Evolutionary conservation across 2,113 vertebrate genomes (phyloP), one percentile per base, ranked within the genome.

Genomic region (Macquaria australasica): DNA sequence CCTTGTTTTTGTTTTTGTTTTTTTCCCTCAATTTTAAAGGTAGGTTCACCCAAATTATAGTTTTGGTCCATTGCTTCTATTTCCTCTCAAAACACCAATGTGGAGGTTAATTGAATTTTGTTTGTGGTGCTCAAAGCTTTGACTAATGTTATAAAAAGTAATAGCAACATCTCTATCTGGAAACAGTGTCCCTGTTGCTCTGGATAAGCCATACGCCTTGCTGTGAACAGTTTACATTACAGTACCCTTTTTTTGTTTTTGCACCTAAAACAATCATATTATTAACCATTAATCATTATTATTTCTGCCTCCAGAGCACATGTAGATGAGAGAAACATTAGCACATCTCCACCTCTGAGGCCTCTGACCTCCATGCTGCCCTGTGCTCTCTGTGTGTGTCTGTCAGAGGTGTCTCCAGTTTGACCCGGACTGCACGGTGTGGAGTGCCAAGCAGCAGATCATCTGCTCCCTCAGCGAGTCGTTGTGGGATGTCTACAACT

Each of bases 381-480:
- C 60, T 86, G 45, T 76, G 6, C 48, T 63, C 12, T 81, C 10
- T 81, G 2, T 81, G 70, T 59, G 23, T 70, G n/a, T 81, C 34
- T 74, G 8, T 80, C 92, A 98, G 97, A 97, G 97, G 96, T 98
- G 97, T 92, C 94, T 98, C 59, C 96, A 97, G 83, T 98, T 98
- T 86, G 97, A 98, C 83, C 97, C 95, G 0, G 96, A 98, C 62
- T 96, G 96, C 73, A 96, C 95, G 3, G 97, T 97, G 89, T 98
- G 97, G 97, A 96, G 88, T 0, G 97, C 97, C 34, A 98, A 98
- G 93, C 97, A 98, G 93, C 97, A 98, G 94, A 96, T 98, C 79
- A 95, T 98, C 77, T 97, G 96, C 59, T 97, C 97, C 20, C 96
- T 98, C 85, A 96, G 92, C 1, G 97, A 98, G 90, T 96, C 97